Base-by-base conservation (phyloP, 2,113 vertebrate genomes). In the Sorex araneus region DNA sequence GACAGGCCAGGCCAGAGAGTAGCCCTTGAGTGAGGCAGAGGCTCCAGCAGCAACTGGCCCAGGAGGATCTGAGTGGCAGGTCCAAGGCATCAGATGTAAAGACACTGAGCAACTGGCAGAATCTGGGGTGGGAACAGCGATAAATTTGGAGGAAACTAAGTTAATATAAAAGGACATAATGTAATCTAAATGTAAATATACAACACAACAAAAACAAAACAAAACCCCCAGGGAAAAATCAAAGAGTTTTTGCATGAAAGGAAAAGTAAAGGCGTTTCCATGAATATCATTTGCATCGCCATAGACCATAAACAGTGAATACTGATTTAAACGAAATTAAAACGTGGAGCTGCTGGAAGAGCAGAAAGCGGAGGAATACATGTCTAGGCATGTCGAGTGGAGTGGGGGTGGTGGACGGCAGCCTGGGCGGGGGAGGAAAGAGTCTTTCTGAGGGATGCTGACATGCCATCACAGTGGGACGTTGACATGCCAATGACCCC, bases 101-200 rank as follows among this genome's bases (percentile, higher is more conserved):
- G 63, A 63, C 18, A 40, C 40, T 40, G 4, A 16, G 23, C 25
- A 75, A 71, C 23, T 32, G 11, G 32, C 36, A 60, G 74, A 88
- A 70, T n/a, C n/a, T 47, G 28, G 50, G 21, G 32, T 50, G 70
- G 50, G 92, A 93, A 77, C 1, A 13, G 12, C 76, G 66, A 89
- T 77, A 94, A 79, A 92, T 93, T 90, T 89, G 80, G 63, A 91
- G 54, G 89, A 76, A 93, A 91, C 63, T 84, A 32, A 90, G n/a
- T 64, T 88, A 84, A 91, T 89, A 75, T 81, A 84, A 95, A 92
- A 93, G 69, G n/a, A 81, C 84, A 78, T 93, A 87, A 94, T 87
- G 54, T 40, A 95, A 94, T 94, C 63, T 94, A 94, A 89, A 94
- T 87, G 91, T 96, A 95, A 95, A 94, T 95, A 95, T 64, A 93